phyloP scores from a whole-genome alignment of 2,888 invertebrate genomes.

The Sicus ferrugineus region DNA sequence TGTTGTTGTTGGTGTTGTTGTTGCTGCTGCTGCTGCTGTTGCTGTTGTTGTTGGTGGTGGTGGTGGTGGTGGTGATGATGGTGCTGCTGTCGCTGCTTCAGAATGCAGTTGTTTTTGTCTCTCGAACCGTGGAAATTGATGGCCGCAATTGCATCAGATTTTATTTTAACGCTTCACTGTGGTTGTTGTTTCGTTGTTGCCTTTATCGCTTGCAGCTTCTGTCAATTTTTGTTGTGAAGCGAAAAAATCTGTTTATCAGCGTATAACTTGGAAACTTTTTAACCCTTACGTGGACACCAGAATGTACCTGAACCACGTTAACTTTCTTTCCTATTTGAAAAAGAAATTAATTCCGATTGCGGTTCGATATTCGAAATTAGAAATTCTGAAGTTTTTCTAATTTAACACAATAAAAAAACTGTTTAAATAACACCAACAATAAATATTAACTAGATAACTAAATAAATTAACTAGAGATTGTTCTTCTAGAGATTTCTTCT shows the following conservation, averaged over 20 bases:
- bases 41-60: constrained; percentile 11
- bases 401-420: too few relatives aligned
- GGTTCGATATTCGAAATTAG: too few relatives aligned
- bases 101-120: constrained; percentile 20
- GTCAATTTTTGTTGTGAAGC: constrained; percentile 1
- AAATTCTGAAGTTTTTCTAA: too few relatives aligned
- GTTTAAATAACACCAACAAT: too few relatives aligned
- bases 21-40: constrained; percentile 12
- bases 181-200: not conserved
- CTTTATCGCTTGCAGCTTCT: not conserved
- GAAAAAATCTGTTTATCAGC: constrained; percentile 8
- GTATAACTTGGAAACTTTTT: constrained; percentile 11
- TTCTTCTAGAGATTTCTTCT: too few relatives aligned
- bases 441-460: too few relatives aligned
- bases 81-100: not conserved
- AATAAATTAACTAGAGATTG: too few relatives aligned
- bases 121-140: constrained; percentile 15
- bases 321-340: too few relatives aligned
- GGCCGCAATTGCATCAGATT: constrained; percentile 37
- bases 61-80: constrained; percentile 12
- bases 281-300: too few relatives aligned
- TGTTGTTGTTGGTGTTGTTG: not conserved
- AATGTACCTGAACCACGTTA: too few relatives aligned
- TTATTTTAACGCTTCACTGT: constrained; percentile 2
- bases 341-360: too few relatives aligned